Conservation (phyloP, 37 sponge, comb jelly and placozoan genomes). For the Beroe ovata region DNA sequence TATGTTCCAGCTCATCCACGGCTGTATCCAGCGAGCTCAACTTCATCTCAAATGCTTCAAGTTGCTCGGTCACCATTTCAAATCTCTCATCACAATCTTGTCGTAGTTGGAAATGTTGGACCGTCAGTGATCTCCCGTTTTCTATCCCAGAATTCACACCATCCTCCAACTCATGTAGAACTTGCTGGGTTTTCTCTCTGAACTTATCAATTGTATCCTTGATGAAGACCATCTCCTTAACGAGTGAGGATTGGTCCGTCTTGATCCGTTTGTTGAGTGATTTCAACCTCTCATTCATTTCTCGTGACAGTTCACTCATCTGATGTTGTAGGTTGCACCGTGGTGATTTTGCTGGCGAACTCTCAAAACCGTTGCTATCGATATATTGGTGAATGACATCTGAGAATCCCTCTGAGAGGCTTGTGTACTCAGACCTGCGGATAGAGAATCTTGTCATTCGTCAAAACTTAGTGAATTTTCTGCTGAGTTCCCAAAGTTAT, state of each 20-base stretch:
- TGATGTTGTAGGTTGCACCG: background rate
- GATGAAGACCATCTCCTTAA: background rate
- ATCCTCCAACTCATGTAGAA: background rate
- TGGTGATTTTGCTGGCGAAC: background rate
- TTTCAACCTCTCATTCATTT: conserved; percentile 20
- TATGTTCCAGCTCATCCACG: conserved; percentile 24
- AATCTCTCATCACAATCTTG: background rate
- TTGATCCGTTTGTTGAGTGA: conserved; percentile 59
- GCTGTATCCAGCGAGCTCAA: conserved; percentile 3
- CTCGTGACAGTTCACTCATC: background rate
- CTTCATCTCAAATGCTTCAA: conserved; percentile 9
- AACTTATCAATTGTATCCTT: background rate
- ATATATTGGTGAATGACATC: conserved; percentile 25
- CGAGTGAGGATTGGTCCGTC: conserved; percentile 1
- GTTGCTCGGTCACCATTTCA: background rate
- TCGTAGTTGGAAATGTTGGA: background rate
- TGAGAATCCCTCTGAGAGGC: conserved; percentile 6
- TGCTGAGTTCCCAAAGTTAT: no score
- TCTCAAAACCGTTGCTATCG: background rate
- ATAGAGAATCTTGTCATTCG: no score
- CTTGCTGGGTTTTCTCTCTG: background rate
- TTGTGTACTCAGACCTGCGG: conserved; percentile 1
- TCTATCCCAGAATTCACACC: conserved; percentile 9
- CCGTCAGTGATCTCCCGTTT: background rate
- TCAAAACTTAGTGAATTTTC: no score